Conservation (phyloP, 2,888 invertebrate genomes). For the Platycnemis pennipes region DNA sequence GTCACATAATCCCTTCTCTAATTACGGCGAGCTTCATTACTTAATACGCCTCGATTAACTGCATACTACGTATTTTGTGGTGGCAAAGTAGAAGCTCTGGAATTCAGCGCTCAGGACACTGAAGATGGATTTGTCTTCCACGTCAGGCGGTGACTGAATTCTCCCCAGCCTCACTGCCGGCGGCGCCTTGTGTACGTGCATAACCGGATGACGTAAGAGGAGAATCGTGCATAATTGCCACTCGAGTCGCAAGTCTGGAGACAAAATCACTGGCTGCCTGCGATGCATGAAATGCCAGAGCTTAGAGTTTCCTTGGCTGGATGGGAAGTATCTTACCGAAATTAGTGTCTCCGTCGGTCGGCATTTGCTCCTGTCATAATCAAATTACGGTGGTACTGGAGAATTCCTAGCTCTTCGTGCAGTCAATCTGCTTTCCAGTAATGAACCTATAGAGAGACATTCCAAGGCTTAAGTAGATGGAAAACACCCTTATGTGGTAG, state of each 20-base stretch:
- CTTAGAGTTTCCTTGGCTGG: background rate
- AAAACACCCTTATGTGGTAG: too few relatives aligned
- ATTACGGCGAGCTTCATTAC: too few relatives aligned
- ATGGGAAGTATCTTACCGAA: background rate
- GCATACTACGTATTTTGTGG: too few relatives aligned
- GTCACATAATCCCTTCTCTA: too few relatives aligned
- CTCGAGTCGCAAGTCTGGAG: background rate
- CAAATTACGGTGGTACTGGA: background rate
- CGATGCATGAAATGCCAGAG: background rate
- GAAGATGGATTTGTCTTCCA: too few relatives aligned
- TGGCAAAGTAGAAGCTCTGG: too few relatives aligned
- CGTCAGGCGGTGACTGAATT: background rate
- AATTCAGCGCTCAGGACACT: too few relatives aligned
- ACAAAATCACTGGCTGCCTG: background rate
- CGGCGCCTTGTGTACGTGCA: too few relatives aligned
- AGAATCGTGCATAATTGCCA: background rate
- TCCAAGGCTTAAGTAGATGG: background rate
- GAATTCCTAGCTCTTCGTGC: background rate
- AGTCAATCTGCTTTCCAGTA: background rate
- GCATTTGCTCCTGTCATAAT: background rate
- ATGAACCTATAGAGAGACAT: background rate
- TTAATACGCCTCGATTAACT: too few relatives aligned
- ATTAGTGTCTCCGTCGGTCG: background rate
- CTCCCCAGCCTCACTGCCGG: background rate
- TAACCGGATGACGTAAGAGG: background rate